A percentile compares a stretch with the other conserved stretches of the same genome.
phyloP scores from a whole-genome alignment of 2,797 vertebrate genomes.

The Ciconia nigra region DNA sequence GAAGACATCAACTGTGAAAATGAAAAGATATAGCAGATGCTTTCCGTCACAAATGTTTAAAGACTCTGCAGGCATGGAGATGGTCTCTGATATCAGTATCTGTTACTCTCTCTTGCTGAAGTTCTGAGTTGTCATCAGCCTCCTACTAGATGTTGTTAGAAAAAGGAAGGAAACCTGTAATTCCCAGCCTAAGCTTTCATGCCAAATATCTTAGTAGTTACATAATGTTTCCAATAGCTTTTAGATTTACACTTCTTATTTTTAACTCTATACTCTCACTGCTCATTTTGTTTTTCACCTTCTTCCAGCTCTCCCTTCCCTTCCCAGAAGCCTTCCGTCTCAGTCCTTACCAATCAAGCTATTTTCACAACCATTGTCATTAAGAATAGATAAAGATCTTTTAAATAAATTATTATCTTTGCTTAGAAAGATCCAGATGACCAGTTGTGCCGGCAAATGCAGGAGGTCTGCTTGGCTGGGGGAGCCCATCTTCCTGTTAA shows the following conservation, averaged over 20 bases:
- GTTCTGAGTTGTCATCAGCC: slow-evolving; percentile 24
- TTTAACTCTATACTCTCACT: not conserved
- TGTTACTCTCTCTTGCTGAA: not conserved
- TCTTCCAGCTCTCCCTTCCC: not conserved
- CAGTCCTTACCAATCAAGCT: not conserved
- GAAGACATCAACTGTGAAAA: not conserved
- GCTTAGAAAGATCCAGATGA: not conserved
- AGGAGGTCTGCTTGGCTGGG: not conserved
- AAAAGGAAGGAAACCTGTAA: slow-evolving; percentile 24
- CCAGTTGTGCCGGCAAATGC: not conserved
- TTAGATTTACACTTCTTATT: not conserved
- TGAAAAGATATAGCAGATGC: not conserved
- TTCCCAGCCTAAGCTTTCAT: not conserved
- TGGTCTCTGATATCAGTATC: not conserved
- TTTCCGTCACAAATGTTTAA: not conserved
- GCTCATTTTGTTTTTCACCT: not conserved
- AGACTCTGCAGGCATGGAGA: not conserved
- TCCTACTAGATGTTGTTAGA: not conserved
- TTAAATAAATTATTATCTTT: slow-evolving; percentile 10
- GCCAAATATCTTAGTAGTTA: not conserved
- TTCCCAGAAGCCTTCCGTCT: slow-evolving; percentile 6
- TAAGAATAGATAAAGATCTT: slow-evolving; percentile 34
- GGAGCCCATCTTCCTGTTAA: not conserved
- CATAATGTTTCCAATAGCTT: not conserved
- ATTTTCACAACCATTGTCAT: not conserved